phyloP scores from a whole-genome alignment of 2,113 vertebrate species.

The Cyrtonyx montezumae region DNA sequence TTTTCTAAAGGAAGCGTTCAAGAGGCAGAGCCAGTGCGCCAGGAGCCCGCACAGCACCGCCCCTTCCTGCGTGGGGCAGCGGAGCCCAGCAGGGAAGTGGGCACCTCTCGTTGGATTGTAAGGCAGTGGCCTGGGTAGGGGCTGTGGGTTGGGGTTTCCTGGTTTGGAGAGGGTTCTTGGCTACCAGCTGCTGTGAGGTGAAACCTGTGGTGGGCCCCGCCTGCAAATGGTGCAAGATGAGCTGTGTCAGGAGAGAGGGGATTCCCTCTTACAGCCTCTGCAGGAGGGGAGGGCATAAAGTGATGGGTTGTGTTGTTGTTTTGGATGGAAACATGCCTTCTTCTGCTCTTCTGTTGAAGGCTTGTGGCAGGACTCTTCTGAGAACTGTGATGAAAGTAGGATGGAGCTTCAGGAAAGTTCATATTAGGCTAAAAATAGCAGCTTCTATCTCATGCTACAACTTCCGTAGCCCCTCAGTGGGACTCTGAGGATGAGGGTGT shows the following conservation, averaged over 20 bases:
- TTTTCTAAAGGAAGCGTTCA: not conserved
- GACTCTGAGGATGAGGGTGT: not conserved
- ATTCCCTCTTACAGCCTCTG: not conserved
- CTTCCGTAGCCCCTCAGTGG: rapidly evolving
- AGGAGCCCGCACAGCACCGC: not conserved
- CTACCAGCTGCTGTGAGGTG: rapidly evolving
- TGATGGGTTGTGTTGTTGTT: not conserved
- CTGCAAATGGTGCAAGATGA: rapidly evolving
- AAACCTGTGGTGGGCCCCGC: rapidly evolving
- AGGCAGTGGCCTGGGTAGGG: too few species aligned
- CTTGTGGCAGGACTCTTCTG: rapidly evolving
- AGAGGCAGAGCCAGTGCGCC: not conserved
- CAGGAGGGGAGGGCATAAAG: rapidly evolving
- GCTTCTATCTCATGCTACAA: not conserved
- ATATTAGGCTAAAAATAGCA: not conserved
- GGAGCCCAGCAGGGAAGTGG: rapidly evolving
- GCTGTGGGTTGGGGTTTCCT: not conserved
- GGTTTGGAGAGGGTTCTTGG: not conserved
- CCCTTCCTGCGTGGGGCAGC: not conserved
- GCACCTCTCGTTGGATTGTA: not conserved
- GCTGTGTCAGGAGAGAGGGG: not conserved
- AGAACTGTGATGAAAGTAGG: not conserved
- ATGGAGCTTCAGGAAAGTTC: not conserved
- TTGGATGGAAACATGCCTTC: not conserved
- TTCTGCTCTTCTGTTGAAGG: not conserved